Conservation (phyloP, 1,140 invertebrate genomes). For the Lasaia peninsularis region DNA sequence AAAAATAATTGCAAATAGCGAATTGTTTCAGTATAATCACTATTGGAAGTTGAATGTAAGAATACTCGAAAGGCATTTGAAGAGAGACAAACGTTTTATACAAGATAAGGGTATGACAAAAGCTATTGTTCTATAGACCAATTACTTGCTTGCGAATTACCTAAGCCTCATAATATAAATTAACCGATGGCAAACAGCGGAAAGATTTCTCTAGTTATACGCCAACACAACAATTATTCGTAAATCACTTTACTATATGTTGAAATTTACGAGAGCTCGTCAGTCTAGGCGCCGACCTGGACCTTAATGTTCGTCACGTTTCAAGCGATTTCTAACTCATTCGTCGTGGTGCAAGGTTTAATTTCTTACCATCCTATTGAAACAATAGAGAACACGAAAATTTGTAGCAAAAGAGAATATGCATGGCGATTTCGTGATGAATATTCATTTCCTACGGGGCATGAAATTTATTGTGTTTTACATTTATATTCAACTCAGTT, state of each 20-base stretch:
- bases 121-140: conserved; percentile 75
- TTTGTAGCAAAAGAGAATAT: conserved; percentile 72
- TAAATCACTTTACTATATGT: conserved; percentile 78
- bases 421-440: conserved; percentile 77
- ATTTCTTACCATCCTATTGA: conserved; percentile 30
- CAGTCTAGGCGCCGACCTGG: conserved; percentile 43
- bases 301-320: conserved; percentile 33
- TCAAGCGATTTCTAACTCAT: conserved; percentile 53
- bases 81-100: conserved; percentile 61
- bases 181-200: conserved; percentile 74
- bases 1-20: conserved; percentile 20
- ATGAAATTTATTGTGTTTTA: conserved; percentile 78
- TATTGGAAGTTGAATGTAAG: conserved; percentile 35
- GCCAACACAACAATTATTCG: conserved; percentile 77
- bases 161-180: conserved; percentile 77
- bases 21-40: conserved; percentile 23
- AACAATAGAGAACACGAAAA: conserved; percentile 56
- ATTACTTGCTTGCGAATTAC: conserved; percentile 76
- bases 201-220: conserved; percentile 78
- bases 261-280: conserved; percentile 73
- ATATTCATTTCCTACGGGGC: conserved; percentile 77
- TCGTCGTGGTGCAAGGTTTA: conserved; percentile 47
- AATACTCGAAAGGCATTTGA: conserved; percentile 58
- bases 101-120: conserved; percentile 75
- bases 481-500: conserved; percentile 76